Evolutionary conservation across 2,888 invertebrate genomes (phyloP), one percentile per base, ranked within the genome.

Genomic region (Cylindroiulus punctatus): DNA sequence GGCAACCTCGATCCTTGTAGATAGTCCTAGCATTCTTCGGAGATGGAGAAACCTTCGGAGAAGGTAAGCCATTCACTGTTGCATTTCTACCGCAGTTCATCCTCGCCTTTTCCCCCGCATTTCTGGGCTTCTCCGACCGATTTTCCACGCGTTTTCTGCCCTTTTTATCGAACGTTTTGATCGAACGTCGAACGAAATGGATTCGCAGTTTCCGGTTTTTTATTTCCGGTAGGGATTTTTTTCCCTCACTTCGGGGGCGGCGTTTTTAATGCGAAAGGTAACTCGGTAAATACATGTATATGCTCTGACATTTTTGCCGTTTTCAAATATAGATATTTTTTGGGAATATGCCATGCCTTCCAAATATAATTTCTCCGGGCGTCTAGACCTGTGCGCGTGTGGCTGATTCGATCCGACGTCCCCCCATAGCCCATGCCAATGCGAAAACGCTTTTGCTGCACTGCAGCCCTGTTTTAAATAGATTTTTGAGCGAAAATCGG

Each of bases 1-100:
- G 0, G 26, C 26, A 65, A 65, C 65, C 65, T 65, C 65, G 12
- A 26, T n/a, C 65, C 26, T 65, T n/a, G 65, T 65, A 65, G 65
- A 26, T 26, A 26, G 65, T 0, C 10, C 5, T 65, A 12, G 65
- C 65, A 65, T 65, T 65, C 65, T 65, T 65, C 65, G 26, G 65
- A 65, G 65, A 65, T 65, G 65, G 65, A 65, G 65, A 65, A 65
- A 65, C 65, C 65, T 65, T 26, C 65, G 65, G 65, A 65, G 65
- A 65, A 65, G 65, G 65, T 65, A 65, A 65, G 65, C 65, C 65
- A 26, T 65, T 65, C 65, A 26, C 65, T 65, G 65, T 65, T 65
- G 65, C 65, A 26, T 65, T 65, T 65, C 65, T 65, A 26, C 12
- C 26, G 65, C 65, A 26, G 65, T 65, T 65, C 65, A 26, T 26